A percentile compares a stretch with the other conserved stretches of the same genome.
phyloP scores from a whole-genome alignment of 2,113 vertebrate genomes.

The Toxotes chatareus region DNA sequence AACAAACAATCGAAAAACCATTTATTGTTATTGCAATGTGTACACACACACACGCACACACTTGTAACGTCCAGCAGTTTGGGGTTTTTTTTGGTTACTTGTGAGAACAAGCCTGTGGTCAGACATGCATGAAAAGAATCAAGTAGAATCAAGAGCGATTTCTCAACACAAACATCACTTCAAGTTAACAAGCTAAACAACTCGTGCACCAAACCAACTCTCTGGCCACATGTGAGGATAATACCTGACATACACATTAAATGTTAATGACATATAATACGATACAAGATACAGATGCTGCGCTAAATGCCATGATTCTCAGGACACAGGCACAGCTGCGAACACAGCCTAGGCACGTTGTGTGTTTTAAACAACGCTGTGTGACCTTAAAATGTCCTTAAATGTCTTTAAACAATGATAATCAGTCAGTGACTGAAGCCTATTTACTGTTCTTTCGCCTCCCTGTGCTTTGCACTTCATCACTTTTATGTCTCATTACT shows the following conservation, averaged over 20 bases:
- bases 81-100: background rate
- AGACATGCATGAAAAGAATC: background rate
- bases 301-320: background rate
- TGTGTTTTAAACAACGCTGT: background rate
- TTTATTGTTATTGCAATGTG: constrained; percentile 9
- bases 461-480: background rate
- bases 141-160: background rate
- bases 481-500: background rate
- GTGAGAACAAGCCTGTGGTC: background rate
- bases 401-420: background rate
- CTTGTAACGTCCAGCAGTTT: background rate
- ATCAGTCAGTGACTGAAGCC: background rate
- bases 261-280: background rate
- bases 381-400: constrained; percentile 25
- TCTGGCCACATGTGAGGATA: background rate
- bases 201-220: background rate
- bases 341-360: background rate
- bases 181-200: background rate
- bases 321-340: background rate
- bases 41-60: background rate
- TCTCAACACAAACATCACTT: background rate
- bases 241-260: background rate
- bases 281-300: background rate
- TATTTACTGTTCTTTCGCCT: background rate
- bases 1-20: constrained; percentile 60